Percentiles rank a stretch among this genome's conserved stretches.
Conservation (phyloP, 2,113 vertebrate species). For the Microtus montanus region DNA sequence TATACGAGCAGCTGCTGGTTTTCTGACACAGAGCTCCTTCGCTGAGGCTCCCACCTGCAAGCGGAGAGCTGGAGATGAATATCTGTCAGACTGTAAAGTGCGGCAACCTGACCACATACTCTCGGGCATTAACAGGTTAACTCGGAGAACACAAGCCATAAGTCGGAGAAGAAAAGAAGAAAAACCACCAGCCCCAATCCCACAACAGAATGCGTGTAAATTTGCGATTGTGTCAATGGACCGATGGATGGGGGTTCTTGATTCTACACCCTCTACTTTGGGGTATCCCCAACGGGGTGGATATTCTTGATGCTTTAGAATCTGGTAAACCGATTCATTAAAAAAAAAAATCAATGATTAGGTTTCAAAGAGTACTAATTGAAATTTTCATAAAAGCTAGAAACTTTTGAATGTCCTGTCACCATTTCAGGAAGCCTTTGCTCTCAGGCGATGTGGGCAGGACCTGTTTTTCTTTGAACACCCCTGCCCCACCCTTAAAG, state of each 20-base stretch:
- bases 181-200: background rate
- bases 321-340: slow-evolving; percentile 73
- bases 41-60: slow-evolving; percentile 85
- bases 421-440: slow-evolving; percentile 78
- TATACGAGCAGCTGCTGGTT: slow-evolving; percentile 89
- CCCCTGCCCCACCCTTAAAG: slow-evolving; percentile 64
- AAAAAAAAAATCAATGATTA: slow-evolving; percentile 71
- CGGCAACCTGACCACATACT: slow-evolving; percentile 72
- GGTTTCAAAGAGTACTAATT: slow-evolving; percentile 74
- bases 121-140: slow-evolving; percentile 86
- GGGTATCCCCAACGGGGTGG: slow-evolving; percentile 62
- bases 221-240: slow-evolving; percentile 68
- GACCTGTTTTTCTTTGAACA: slow-evolving; percentile 72
- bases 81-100: slow-evolving; percentile 82
- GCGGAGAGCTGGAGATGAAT: slow-evolving; percentile 77
- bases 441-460: slow-evolving; percentile 67
- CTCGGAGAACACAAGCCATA: slow-evolving; percentile 31
- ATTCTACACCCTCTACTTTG: slow-evolving; percentile 70
- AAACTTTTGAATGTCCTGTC: slow-evolving; percentile 69
- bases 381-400: slow-evolving; percentile 63
- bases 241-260: background rate
- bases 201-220: slow-evolving; percentile 66
- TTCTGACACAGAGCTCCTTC: slow-evolving; percentile 87
- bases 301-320: slow-evolving; percentile 71
- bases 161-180: background rate